Evolutionary conservation across 2,888 invertebrate genomes (phyloP).

Genomic region (Nipponacmea schrenckii): DNA sequence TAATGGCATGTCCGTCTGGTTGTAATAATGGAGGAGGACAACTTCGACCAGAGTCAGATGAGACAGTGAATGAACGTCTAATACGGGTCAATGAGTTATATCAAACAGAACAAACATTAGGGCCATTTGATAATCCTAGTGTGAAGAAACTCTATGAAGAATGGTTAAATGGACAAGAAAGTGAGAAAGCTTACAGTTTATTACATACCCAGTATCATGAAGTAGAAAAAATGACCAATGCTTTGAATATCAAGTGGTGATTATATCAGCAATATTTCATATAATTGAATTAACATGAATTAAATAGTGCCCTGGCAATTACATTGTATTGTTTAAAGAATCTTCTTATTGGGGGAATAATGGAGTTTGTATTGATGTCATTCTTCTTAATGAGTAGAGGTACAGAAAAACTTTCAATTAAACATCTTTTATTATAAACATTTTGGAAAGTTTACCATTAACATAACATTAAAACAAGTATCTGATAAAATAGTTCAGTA

Average conservation of each 20-base stretch:
- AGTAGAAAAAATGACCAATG: constrained; percentile 85
- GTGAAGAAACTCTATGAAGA: constrained; percentile 75
- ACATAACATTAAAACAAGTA: no score
- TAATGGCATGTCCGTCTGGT: constrained; percentile 99
- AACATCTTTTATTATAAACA: no score
- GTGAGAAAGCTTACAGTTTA: constrained; percentile 75
- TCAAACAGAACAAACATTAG: constrained; percentile 73
- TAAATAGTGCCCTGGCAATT: no score
- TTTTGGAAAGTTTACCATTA: no score
- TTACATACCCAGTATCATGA: constrained; percentile 89
- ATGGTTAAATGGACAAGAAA: constrained; percentile 80
- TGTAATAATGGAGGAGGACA: constrained; percentile 98
- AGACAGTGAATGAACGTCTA: constrained; percentile 76
- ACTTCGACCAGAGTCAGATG: constrained; percentile 78
- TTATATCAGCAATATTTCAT: no score
- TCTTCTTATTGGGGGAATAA: no score
- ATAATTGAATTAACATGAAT: no score
- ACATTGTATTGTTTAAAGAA: no score
- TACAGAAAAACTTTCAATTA: no score
- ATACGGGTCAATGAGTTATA: constrained; percentile 79
- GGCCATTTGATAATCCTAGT: constrained; percentile 73
- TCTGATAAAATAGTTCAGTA: no score
- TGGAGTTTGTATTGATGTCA: no score
- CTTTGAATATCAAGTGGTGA: constrained; percentile 92
- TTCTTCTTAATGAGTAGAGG: no score